Percentiles rank a stretch among this genome's conserved stretches.
Evolutionary conservation across 2,113 vertebrate genomes (phyloP).

Genomic region (Semnornis frantzii): DNA sequence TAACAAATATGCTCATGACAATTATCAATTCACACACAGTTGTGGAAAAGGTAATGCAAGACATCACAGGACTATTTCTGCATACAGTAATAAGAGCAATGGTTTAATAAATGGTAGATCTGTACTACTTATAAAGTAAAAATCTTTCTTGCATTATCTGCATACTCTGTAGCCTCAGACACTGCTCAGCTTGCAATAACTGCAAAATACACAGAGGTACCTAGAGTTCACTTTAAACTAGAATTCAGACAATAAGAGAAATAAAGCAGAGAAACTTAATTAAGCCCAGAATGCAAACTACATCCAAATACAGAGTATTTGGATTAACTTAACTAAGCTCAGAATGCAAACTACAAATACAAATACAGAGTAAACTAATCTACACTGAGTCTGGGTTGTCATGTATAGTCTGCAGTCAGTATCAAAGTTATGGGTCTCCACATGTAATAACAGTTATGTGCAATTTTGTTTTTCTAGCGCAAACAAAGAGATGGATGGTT

Average conservation of each 20-base stretch:
- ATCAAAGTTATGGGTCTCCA: background rate
- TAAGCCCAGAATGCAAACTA: background rate
- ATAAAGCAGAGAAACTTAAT: background rate
- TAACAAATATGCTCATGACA: accelerated
- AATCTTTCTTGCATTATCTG: background rate
- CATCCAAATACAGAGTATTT: background rate
- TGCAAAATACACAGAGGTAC: background rate
- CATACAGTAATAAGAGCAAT: background rate
- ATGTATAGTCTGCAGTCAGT: background rate
- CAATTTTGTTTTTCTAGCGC: background rate
- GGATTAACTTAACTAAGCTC: background rate
- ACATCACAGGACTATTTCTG: background rate
- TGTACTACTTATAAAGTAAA: background rate
- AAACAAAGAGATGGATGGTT: background rate
- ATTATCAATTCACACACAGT: background rate
- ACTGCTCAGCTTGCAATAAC: background rate
- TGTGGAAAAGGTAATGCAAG: background rate
- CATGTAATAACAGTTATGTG: background rate
- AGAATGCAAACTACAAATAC: background rate
- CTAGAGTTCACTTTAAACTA: background rate
- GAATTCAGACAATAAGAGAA: background rate
- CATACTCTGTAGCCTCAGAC: background rate
- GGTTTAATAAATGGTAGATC: background rate
- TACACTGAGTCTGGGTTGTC: background rate
- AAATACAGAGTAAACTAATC: background rate